These are phyloP conservation scores for Anguilla obscura DNA, from an alignment of 2,797 vertebrate species.

Conservation along the genomic window DNA sequence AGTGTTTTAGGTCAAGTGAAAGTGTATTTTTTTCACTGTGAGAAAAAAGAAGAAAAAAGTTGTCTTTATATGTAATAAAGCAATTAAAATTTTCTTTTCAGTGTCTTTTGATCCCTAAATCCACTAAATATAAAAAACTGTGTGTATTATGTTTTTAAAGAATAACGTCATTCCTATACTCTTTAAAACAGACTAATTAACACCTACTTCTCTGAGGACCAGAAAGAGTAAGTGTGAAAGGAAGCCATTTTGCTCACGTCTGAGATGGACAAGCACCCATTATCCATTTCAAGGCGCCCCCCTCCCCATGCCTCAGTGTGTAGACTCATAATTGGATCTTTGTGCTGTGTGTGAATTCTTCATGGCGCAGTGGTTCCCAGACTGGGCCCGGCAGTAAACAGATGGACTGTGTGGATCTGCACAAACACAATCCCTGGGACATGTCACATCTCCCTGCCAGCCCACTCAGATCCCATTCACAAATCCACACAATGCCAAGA, in stretches of 20 bases:
- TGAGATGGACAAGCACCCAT: slow-evolving; percentile 71
- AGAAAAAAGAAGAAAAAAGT: background rate
- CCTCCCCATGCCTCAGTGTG: slow-evolving; percentile 59
- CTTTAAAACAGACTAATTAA: slow-evolving; percentile 48
- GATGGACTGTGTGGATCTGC: slow-evolving; percentile 81
- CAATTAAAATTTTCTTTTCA: background rate
- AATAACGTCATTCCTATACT: background rate
- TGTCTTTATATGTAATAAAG: background rate
- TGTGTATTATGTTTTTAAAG: background rate
- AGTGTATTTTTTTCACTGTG: background rate
- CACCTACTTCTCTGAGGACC: slow-evolving; percentile 60
- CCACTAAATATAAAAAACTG: background rate
- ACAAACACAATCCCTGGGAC: slow-evolving; percentile 69
- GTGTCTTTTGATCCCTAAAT: background rate
- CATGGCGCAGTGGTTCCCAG: slow-evolving; percentile 69
- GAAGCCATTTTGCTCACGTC: slow-evolving; percentile 67
- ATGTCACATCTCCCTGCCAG: slow-evolving; percentile 73
- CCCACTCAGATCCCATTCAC: slow-evolving; percentile 78
- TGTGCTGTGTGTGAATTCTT: slow-evolving; percentile 79
- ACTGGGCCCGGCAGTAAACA: slow-evolving; percentile 73
- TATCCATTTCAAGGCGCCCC: slow-evolving; percentile 59
- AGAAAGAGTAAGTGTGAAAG: slow-evolving; percentile 57
- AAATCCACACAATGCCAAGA: slow-evolving; percentile 63
- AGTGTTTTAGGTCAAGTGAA: background rate
- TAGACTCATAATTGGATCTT: slow-evolving; percentile 76